A percentile compares a stretch with the other conserved stretches of the same genome.
Evolutionary conservation across 2,888 invertebrate species (phyloP).

Genomic region (Andrena fulva): DNA sequence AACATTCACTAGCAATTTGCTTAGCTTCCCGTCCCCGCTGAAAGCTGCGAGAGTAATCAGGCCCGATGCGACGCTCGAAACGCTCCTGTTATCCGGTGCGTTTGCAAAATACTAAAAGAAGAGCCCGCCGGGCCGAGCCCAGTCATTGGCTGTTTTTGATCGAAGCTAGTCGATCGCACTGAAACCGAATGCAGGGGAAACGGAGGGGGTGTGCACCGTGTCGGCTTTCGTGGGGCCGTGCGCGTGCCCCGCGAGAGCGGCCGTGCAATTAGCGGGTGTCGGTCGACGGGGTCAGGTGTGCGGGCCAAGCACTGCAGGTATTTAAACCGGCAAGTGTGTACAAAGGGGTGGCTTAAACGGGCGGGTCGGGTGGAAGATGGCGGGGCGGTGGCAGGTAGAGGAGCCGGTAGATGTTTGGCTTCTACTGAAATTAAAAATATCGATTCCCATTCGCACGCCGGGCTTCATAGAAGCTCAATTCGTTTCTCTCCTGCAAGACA

Average conservation of each 20-base stretch:
- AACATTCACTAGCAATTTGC: conserved; percentile 54
- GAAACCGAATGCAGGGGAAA: neutral
- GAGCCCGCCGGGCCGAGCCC: neutral
- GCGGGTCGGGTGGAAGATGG: conserved; percentile 17
- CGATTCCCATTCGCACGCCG: conserved; percentile 83
- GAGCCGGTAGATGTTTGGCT: conserved; percentile 82
- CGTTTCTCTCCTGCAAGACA: conserved; percentile 84
- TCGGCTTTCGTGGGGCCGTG: conserved; percentile 20
- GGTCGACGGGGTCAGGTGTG: conserved; percentile 41
- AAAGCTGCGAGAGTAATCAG: conserved; percentile 41
- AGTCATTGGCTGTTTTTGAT: conserved; percentile 30
- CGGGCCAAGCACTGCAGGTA: conserved; percentile 42
- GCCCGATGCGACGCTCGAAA: conserved; percentile 39
- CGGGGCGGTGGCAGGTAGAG: conserved; percentile 40
- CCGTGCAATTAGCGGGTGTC: conserved; percentile 60
- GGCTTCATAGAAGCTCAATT: conserved; percentile 83
- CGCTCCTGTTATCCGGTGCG: conserved; percentile 11
- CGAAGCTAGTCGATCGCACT: conserved; percentile 7
- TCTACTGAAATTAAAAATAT: conserved; percentile 85
- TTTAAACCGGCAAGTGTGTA: conserved; percentile 53
- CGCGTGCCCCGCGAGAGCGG: conserved; percentile 6
- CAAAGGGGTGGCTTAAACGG: conserved; percentile 58
- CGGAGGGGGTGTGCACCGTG: neutral
- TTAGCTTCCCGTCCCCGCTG: conserved; percentile 19
- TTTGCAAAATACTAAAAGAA: conserved; percentile 10